A percentile compares a stretch with the other conserved stretches of the same genome.
phyloP scores from a whole-genome alignment of 2,888 invertebrate genomes.

The Eucera pruinosa region DNA sequence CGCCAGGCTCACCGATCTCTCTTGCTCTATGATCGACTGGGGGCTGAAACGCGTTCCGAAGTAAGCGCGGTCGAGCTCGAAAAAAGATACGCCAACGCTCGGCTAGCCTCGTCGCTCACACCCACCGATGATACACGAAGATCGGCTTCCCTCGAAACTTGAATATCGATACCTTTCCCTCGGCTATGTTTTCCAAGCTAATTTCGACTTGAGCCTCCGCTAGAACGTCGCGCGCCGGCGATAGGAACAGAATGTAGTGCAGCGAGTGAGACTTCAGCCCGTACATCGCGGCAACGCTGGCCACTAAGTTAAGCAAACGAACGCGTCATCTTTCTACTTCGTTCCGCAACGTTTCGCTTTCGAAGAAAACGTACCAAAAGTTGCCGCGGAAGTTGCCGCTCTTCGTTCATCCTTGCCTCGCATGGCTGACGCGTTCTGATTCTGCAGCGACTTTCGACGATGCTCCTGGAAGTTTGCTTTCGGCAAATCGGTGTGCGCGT shows the following conservation, averaged over 20 bases:
- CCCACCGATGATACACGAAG: conserved; percentile 89
- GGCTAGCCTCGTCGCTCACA: too few relatives aligned
- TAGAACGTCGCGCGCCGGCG: conserved; percentile 90
- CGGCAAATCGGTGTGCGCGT: conserved; percentile 87
- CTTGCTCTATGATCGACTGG: conserved; percentile 87
- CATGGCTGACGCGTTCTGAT: conserved; percentile 77
- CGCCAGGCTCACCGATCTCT: conserved; percentile 87
- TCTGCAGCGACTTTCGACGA: conserved; percentile 83
- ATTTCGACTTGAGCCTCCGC: conserved; percentile 92
- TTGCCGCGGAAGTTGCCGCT: conserved; percentile 85
- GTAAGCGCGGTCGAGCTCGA: too few relatives aligned
- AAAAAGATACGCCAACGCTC: too few relatives aligned
- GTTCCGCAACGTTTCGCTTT: too few relatives aligned
- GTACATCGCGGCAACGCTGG: conserved; percentile 87
- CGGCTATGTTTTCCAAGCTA: conserved; percentile 88
- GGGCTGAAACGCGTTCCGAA: conserved; percentile 83
- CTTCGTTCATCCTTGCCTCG: conserved; percentile 84
- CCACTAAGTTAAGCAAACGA: conserved; percentile 62
- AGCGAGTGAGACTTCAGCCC: conserved; percentile 86
- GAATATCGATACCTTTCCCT: conserved; percentile 87
- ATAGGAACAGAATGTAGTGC: conserved; percentile 87
- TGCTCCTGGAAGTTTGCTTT: conserved; percentile 86
- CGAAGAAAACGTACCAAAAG: conserved; percentile 79
- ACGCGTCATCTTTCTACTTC: too few relatives aligned
- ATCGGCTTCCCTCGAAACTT: conserved; percentile 95